Evolutionary conservation across 2,888 invertebrate genomes (phyloP).

Genomic region (Erebia epiphron): DNA sequence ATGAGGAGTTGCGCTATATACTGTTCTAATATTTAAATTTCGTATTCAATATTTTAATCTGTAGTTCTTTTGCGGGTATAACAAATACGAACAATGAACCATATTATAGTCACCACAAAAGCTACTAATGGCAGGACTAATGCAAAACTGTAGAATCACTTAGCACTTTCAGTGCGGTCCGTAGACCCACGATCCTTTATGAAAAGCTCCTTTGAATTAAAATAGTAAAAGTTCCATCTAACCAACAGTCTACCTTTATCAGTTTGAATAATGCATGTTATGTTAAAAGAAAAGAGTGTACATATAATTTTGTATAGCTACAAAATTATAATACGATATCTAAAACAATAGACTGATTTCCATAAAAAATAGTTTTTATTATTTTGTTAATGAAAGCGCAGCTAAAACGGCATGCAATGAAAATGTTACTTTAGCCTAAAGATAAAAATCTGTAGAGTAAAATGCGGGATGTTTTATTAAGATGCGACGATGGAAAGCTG

Average conservation of each 20-base stretch:
- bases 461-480: conserved; percentile 12
- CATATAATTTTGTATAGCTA: no score
- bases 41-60: no score
- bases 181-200: conserved; percentile 32
- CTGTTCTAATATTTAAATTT: no score
- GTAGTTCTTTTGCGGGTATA: neutral
- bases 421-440: no score
- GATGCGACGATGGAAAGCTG: conserved; percentile 13
- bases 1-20: no score
- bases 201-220: conserved; percentile 26
- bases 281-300: neutral
- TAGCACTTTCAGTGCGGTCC: conserved; percentile 25
- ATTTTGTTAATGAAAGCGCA: conserved; percentile 3
- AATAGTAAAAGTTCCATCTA: neutral
- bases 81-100: neutral
- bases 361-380: neutral
- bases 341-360: no score
- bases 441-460: conserved; percentile 14
- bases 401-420: no score
- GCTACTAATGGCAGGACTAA: conserved; percentile 12
- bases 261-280: conserved; percentile 1
- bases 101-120: neutral
- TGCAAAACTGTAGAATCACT: conserved; percentile 31
- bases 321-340: no score
- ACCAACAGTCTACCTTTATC: neutral